Evolutionary conservation across 2,797 vertebrate species (phyloP), one percentile per base, ranked within the genome.

Genomic region (Myiotriccus ornatus): DNA sequence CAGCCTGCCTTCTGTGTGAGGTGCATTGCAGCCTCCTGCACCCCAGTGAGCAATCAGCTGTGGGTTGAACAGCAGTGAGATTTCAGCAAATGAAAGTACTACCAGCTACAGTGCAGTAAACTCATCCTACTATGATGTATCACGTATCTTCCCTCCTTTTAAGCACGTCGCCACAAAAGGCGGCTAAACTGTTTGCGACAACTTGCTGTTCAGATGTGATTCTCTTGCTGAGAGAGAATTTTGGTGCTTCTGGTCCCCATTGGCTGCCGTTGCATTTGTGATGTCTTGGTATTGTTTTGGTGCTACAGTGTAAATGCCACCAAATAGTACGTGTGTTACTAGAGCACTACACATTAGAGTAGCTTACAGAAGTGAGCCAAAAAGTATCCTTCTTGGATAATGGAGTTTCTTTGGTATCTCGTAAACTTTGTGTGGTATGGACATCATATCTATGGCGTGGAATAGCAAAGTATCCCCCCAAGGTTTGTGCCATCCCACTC

Each of bases 381-480:
- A 68, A 71, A 47, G 1, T 14, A 30, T 19, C 7, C 2, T 43
- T 53, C n/a, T 89, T 4, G 9, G 12, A 19, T 35, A 57, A 57
- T 17, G 20, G 47, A n/a, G 3, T 19, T 74, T 68, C 37, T 75
- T 35, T 62, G 12, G 12, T 19, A 30, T 9, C 12, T 83, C 73
- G 14, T 3, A 4, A 24, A 4, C 5, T 2, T 21, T 49, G 18
- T 11, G 18, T 57, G 23, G 9, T 39, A 5, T 0, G 13, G 17
- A 7, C 13, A 20, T 3, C 2, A 3, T 10, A 8, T 64, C 28
- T 44, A 0, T 1, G 5, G 14, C 4, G 4, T 71, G 30, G n/a
- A 64, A 60, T 13, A 74, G 20, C 8, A 56, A 41, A 53, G 9
- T 10, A 17, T 60, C 3, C 9, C 25, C 21, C 4, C 3, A 28